Evolutionary conservation across 2,888 invertebrate species (phyloP).

Genomic region (Fissipunctia ypsillon): DNA sequence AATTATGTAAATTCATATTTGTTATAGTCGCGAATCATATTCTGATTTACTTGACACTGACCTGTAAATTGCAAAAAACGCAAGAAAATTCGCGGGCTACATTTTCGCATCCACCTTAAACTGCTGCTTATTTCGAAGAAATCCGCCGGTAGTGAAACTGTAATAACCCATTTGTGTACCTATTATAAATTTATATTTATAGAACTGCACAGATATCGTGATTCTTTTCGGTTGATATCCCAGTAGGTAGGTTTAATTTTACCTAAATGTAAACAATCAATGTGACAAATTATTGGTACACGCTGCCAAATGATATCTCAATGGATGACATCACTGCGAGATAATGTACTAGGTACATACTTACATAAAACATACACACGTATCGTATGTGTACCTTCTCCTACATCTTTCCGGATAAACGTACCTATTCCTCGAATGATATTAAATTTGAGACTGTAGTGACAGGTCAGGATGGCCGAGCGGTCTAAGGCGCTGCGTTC

Average conservation of each 20-base stretch:
- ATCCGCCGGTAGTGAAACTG: not conserved
- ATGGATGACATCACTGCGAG: slow-evolving; percentile 22
- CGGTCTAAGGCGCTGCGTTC: slow-evolving; percentile 59
- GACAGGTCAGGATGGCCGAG: slow-evolving; percentile 52
- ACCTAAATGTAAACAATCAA: slow-evolving; percentile 24
- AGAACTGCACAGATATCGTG: not conserved
- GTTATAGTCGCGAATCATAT: too few relatives aligned
- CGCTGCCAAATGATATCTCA: slow-evolving; percentile 19
- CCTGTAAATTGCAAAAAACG: too few relatives aligned
- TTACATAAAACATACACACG: too few relatives aligned
- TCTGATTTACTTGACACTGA: too few relatives aligned
- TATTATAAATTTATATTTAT: not conserved
- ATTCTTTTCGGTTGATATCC: not conserved
- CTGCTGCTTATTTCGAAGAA: not conserved
- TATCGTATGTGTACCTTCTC: not conserved
- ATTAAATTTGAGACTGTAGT: accelerated
- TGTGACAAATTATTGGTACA: slow-evolving; percentile 13
- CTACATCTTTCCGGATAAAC: not conserved
- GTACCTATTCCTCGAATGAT: slow-evolving; percentile 30
- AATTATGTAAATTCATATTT: too few relatives aligned
- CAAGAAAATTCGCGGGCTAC: too few relatives aligned
- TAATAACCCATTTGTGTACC: not conserved
- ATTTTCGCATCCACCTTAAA: too few relatives aligned
- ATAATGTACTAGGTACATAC: not conserved
- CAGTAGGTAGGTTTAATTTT: not conserved